Base-by-base conservation (phyloP, 1,140 invertebrate genomes). In the Subanguina moxae region DNA sequence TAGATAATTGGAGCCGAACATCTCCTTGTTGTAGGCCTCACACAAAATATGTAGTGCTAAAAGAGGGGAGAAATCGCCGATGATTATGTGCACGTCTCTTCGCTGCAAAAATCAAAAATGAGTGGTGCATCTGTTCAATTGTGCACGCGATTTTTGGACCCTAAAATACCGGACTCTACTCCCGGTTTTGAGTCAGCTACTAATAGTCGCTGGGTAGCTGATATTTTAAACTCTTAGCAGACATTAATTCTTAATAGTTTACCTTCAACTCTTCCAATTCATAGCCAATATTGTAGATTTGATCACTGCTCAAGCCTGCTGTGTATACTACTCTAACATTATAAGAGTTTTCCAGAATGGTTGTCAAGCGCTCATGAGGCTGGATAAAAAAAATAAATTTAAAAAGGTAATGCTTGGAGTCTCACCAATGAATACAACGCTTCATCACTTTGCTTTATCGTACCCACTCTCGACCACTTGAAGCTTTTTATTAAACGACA, bases 391-490 rank as follows among this genome's bases (percentile, higher is more conserved):
- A 38, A 38, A 38, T n/a, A n/a, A n/a, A n/a, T n/a, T n/a, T n/a
- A n/a, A 38, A 64, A 21, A 71, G 59, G 0, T 21, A 58, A 65
- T 28, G 1, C 32, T 61, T 23, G 30, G 17, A 27, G 32, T 1
- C 87, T 88, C 84, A 91, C 90, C 85, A 94, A 84, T 0, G 92
- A 90, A 83, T 94, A 95, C 83, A 92, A 85, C 0, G 93, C 91
- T 17, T 83, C 82, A 78, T 95, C 91, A 78, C 94, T 95, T 83
- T 98, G 94, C 84, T 95, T 97, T 62, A 98, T 89, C 0, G 93
- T 97, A 1, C 93, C 94, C 13, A 98, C 93, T 62, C 91, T 87
- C 0, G 91, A 96, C 95, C 95, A 98, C 84, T 97, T 96, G 86
- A 93, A 97, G 78, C 90, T 87, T 76, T 89, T 87, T 57, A 97